Evolutionary conservation across 2,113 vertebrate genomes (phyloP).

Genomic region (Tetraodon nigroviridis): DNA sequence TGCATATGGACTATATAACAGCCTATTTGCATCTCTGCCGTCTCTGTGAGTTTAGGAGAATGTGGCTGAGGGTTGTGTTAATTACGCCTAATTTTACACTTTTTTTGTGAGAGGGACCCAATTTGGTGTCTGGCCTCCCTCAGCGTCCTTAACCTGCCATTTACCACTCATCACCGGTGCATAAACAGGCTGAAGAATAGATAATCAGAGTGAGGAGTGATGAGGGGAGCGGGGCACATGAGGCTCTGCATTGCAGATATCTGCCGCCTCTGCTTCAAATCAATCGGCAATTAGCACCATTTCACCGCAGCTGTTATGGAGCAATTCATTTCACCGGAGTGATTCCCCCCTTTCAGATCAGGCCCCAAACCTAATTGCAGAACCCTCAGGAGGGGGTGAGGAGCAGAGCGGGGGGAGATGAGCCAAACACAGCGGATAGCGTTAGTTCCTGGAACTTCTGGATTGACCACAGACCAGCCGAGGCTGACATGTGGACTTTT

Average conservation of each 20-base stretch:
- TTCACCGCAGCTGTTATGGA: constrained; percentile 73
- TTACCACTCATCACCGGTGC: constrained; percentile 68
- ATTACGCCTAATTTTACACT: constrained; percentile 69
- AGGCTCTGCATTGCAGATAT: constrained; percentile 65
- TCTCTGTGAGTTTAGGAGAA: constrained; percentile 56
- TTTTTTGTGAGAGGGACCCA: constrained; percentile 59
- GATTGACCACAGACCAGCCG: too few relatives aligned
- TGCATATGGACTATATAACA: constrained; percentile 60
- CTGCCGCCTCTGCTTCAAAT: constrained; percentile 69
- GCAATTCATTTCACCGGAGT: constrained; percentile 68
- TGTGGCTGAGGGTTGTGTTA: constrained; percentile 64
- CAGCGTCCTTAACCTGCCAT: constrained; percentile 74
- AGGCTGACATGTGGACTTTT: too few relatives aligned
- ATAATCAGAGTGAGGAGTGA: constrained; percentile 69
- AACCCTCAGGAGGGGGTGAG: constrained; percentile 58
- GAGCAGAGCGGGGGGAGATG: constrained; percentile 22
- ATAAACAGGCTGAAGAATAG: constrained; percentile 75
- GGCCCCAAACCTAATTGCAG: constrained; percentile 66
- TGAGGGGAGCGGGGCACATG: constrained; percentile 63
- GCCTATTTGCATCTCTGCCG: constrained; percentile 66
- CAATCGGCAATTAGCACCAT: constrained; percentile 75
- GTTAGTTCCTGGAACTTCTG: too few relatives aligned
- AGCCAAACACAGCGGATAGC: too few relatives aligned
- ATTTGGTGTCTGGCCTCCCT: constrained; percentile 69
- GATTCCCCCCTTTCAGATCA: constrained; percentile 51